Percentiles rank a stretch among this genome's conserved stretches.
Conservation (phyloP, 1,140 invertebrate species). For the Chrysomallon squamiferum region DNA sequence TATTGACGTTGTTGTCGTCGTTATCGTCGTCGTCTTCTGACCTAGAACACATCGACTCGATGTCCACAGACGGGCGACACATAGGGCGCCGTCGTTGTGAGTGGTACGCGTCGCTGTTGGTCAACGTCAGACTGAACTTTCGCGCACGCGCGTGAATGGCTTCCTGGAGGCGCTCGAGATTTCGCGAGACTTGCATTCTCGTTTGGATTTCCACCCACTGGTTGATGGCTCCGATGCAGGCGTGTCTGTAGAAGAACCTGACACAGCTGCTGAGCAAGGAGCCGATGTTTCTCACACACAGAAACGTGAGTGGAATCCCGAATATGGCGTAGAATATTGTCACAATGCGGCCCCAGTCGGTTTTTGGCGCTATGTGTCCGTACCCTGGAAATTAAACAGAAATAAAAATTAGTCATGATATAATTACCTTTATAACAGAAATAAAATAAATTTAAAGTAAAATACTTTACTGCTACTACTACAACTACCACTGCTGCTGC, state of each 20-base stretch:
- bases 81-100: too few relatives aligned
- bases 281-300: conserved; percentile 89
- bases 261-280: conserved; percentile 93
- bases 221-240: conserved; percentile 17
- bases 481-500: too few relatives aligned
- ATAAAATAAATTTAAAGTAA: background rate
- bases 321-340: conserved; percentile 95
- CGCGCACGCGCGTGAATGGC: background rate
- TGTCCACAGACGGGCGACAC: too few relatives aligned
- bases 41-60: too few relatives aligned
- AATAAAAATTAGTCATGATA: too few relatives aligned
- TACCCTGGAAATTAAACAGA: conserved; percentile 73
- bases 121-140: background rate
- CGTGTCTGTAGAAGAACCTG: conserved; percentile 69
- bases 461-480: too few relatives aligned
- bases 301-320: conserved; percentile 92
- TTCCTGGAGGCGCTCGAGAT: background rate
- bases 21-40: too few relatives aligned
- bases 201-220: background rate
- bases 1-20: too few relatives aligned
- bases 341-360: conserved; percentile 84
- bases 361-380: conserved; percentile 89
- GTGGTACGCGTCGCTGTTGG: too few relatives aligned
- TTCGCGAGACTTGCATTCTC: background rate
- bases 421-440: background rate